Evolutionary conservation across 2,113 vertebrate genomes (phyloP).

Genomic region (Talpa occidentalis): DNA sequence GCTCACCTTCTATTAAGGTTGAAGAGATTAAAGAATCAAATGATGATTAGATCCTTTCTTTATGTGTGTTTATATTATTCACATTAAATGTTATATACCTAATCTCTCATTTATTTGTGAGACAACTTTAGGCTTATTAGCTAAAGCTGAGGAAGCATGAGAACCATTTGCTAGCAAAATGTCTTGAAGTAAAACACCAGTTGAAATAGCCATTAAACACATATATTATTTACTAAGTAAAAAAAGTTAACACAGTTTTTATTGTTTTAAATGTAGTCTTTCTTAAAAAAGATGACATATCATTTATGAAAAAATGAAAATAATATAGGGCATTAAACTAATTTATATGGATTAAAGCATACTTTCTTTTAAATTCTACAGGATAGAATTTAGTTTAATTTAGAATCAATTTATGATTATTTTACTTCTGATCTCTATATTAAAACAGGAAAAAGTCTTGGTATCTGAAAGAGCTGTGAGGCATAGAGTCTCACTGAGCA

Average conservation of each 20-base stretch:
- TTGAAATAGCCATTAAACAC: not conserved
- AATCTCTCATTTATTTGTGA: slow-evolving; percentile 61
- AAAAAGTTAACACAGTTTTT: slow-evolving; percentile 10
- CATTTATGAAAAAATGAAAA: slow-evolving; percentile 8
- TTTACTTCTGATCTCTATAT: slow-evolving; percentile 4
- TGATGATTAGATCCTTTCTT: slow-evolving; percentile 17
- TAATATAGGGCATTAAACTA: not conserved
- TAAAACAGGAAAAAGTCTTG: not conserved
- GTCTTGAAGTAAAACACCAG: slow-evolving; percentile 23
- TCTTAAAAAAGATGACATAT: not conserved
- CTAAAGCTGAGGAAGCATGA: slow-evolving; percentile 6
- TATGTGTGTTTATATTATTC: slow-evolving; percentile 49
- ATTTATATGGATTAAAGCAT: not conserved
- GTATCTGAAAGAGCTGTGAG: not conserved
- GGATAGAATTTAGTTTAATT: not conserved
- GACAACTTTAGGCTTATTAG: slow-evolving; percentile 40
- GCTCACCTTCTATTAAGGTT: not conserved
- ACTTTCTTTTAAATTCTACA: not conserved
- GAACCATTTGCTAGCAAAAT: slow-evolving; percentile 19
- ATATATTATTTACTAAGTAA: slow-evolving; percentile 30
- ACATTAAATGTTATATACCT: slow-evolving; percentile 28
- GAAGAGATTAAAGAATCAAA: slow-evolving; percentile 68
- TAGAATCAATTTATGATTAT: not conserved
- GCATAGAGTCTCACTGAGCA: not conserved
- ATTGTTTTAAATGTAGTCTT: not conserved